These are phyloP conservation scores for Drosophila jambulina DNA, from an alignment of 1,140 invertebrate genomes.

Conservation along the genomic window DNA sequence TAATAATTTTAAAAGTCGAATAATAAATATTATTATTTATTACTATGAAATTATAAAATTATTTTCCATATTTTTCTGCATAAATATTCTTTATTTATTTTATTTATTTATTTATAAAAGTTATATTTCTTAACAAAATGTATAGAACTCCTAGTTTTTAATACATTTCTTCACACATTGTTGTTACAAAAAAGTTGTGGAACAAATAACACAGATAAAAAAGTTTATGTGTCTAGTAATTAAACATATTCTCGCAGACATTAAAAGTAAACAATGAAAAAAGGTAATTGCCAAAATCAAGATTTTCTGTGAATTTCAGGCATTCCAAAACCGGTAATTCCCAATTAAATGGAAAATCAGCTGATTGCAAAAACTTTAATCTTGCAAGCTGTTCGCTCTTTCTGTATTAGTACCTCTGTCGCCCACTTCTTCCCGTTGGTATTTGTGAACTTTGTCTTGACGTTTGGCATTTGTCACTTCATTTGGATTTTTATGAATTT, in stretches of 20 bases:
- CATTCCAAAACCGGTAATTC: background rate
- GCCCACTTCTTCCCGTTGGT: conserved; percentile 1
- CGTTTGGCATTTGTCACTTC: conserved; percentile 57
- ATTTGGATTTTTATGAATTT: conserved; percentile 30
- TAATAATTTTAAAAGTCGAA: too few species aligned
- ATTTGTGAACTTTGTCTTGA: conserved; percentile 53
- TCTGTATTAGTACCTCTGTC: background rate
- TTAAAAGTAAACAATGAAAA: background rate
- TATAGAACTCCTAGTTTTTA: too few species aligned
- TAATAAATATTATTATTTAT: too few species aligned
- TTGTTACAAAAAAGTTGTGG: background rate
- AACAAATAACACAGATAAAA: background rate
- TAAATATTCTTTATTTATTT: too few species aligned
- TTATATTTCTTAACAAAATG: too few species aligned
- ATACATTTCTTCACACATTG: too few species aligned
- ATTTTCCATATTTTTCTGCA: too few species aligned
- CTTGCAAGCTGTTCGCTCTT: conserved; percentile 1
- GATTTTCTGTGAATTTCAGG: background rate
- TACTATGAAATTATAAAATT: too few species aligned
- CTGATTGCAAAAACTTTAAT: conserved; percentile 46
- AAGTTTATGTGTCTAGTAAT: background rate
- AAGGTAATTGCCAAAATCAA: background rate
- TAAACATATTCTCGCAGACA: conserved; percentile 1
- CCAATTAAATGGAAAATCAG: conserved; percentile 44
- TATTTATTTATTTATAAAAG: too few species aligned